Percentiles rank a stretch among this genome's conserved stretches.
Conservation (phyloP, 1,140 invertebrate species). For the Panagrolaimus sp. region DNA sequence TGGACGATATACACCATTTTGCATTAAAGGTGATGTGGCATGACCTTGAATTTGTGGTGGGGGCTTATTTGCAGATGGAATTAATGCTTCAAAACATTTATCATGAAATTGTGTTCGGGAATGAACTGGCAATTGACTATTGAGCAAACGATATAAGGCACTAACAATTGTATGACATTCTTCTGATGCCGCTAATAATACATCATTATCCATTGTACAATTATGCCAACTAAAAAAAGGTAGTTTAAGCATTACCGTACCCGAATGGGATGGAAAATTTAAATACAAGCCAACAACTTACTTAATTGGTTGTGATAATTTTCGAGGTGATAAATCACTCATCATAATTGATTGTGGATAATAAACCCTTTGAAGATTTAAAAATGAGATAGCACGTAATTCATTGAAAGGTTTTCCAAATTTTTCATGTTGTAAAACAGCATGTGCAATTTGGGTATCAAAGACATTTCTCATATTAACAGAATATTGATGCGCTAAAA, state of each 20-base stretch:
- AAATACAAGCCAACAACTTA: slow-evolving; percentile 17
- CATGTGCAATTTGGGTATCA: slow-evolving; percentile 89
- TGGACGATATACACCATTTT: slow-evolving; percentile 20
- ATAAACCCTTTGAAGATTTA: slow-evolving; percentile 58
- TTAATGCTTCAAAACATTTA: slow-evolving; percentile 50
- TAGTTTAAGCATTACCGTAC: neutral
- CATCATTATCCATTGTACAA: slow-evolving; percentile 51
- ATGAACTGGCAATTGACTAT: slow-evolving; percentile 46
- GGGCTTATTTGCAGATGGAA: slow-evolving; percentile 31
- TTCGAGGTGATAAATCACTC: slow-evolving; percentile 55
- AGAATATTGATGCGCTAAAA: slow-evolving; percentile 79
- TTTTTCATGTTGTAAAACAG: slow-evolving; percentile 82
- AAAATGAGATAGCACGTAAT: slow-evolving; percentile 52
- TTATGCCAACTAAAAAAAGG: slow-evolving; percentile 48
- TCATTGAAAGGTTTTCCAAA: slow-evolving; percentile 74
- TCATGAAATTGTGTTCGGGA: slow-evolving; percentile 48
- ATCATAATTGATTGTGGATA: slow-evolving; percentile 59
- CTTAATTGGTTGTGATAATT: slow-evolving; percentile 55
- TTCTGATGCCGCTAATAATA: slow-evolving; percentile 51
- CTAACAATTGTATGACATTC: slow-evolving; percentile 54
- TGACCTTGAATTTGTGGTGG: slow-evolving; percentile 23
- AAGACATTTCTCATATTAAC: slow-evolving; percentile 81
- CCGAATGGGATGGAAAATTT: slow-evolving; percentile 17
- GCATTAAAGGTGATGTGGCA: slow-evolving; percentile 16
- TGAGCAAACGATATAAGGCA: slow-evolving; percentile 51